Evolutionary conservation across 2,888 invertebrate genomes (phyloP), one percentile per base, ranked within the genome.

Genomic region (Baccha elongata): DNA sequence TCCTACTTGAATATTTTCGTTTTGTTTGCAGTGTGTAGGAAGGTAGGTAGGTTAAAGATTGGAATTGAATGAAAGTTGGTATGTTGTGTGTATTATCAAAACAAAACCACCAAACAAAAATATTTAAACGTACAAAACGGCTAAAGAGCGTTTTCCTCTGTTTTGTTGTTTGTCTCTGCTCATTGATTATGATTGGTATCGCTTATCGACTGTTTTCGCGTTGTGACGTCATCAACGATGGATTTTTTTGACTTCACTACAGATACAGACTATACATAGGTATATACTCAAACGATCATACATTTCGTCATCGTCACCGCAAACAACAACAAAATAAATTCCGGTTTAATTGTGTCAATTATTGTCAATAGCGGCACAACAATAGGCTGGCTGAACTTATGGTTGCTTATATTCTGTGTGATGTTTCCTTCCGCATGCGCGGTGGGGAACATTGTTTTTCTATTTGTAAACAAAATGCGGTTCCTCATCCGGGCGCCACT

Each of bases 331-430:
- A 78, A 62, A 72, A 64, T 67, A 55, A 76, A 76, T 83, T 76
- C 83, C 83, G 83, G 83, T 76, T 83, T 81, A 81, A 81, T 76
- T 83, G 76, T 83, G 83, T 83, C 83, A 83, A 83, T 78, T 72
- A 83, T 78, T 72, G 78, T 83, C 83, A 76, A 81, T 75, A 78
- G 50, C 67, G 52, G 17, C 60, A 37, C 3, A 3, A 65, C 17
- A 26, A 75, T 46, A n/a, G n/a, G n/a, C n/a, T n/a, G n/a, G n/a
- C n/a, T n/a, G 62, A 64, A 46, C 58, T 64, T 58, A 32, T 64
- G 19, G 29, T 55, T 37, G 55, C 44, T 55, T 62, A 37, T 69
- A 80, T 68, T 53, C 40, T 50, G 55, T 80, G 69, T 75, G 69
- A 65, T 69, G 60, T 81, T 80, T 81, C 62, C 75, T 75, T 81